These are phyloP conservation scores for Ferrisia virgata DNA, from an alignment of 2,888 invertebrate species.

Conservation along the genomic window DNA sequence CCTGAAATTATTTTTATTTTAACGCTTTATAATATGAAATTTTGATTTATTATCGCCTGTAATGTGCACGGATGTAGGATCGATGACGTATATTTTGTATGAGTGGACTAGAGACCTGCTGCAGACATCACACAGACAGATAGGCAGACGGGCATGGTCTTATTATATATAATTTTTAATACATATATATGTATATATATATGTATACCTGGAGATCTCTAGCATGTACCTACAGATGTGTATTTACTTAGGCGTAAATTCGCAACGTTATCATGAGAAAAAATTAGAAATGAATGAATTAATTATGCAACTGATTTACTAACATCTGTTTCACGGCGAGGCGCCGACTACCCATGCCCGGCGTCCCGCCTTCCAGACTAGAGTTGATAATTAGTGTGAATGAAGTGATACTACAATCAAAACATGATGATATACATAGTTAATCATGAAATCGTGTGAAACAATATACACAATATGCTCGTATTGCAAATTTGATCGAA, in stretches of 20 bases:
- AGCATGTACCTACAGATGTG: no score
- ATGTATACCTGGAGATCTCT: no score
- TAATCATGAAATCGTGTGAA: slow-evolving; percentile 28
- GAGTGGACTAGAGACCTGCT: no score
- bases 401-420: slow-evolving; percentile 23
- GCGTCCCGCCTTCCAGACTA: background rate
- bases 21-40: background rate
- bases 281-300: slow-evolving; percentile 17
- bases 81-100: no score
- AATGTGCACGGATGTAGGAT: background rate
- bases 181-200: no score
- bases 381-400: slow-evolving; percentile 14
- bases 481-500: slow-evolving; percentile 23
- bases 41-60: background rate
- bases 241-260: no score
- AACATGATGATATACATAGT: slow-evolving; percentile 26
- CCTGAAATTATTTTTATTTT: background rate
- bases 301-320: slow-evolving; percentile 16
- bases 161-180: background rate
- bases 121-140: no score
- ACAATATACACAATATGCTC: background rate
- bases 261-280: slow-evolving; percentile 27
- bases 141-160: background rate
- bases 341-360: background rate
- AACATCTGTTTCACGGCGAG: background rate